Percentiles rank a stretch among this genome's conserved stretches.
These are phyloP conservation scores for Aphidius colemani DNA, from an alignment of 2,888 invertebrate species.

Conservation along the genomic window DNA sequence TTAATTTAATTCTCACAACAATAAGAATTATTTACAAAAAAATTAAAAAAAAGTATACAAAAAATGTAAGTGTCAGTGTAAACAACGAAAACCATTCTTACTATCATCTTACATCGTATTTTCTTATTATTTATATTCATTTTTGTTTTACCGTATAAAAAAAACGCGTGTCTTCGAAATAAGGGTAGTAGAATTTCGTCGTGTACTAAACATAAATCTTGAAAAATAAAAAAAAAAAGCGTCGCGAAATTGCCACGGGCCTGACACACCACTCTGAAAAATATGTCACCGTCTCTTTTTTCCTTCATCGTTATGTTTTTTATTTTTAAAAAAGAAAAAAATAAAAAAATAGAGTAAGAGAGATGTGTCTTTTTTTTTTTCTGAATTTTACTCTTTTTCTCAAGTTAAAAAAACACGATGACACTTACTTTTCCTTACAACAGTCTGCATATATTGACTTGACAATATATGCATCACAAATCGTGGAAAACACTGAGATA, in stretches of 20 bases:
- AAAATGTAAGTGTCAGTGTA: slow-evolving; percentile 14
- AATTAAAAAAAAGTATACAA: background rate
- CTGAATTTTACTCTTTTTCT: slow-evolving; percentile 2
- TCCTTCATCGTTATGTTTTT: background rate
- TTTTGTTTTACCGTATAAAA: too few relatives aligned
- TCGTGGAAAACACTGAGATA: too few relatives aligned
- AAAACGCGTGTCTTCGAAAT: slow-evolving; percentile 4
- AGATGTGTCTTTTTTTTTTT: too few relatives aligned
- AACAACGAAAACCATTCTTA: slow-evolving; percentile 11
- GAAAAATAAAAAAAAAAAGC: slow-evolving; percentile 45
- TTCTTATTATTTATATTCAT: background rate
- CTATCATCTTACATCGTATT: slow-evolving; percentile 8
- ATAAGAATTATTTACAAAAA: slow-evolving; percentile 18
- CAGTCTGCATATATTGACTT: too few relatives aligned
- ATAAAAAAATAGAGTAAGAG: too few relatives aligned
- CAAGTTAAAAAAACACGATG: too few relatives aligned
- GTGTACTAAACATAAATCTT: slow-evolving; percentile 48
- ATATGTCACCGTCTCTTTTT: slow-evolving; percentile 45
- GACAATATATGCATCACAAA: too few relatives aligned
- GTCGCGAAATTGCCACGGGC: slow-evolving; percentile 52
- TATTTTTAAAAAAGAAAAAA: background rate
- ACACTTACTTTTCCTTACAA: too few relatives aligned
- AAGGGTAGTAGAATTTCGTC: slow-evolving; percentile 25
- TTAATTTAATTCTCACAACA: background rate
- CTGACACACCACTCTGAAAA: slow-evolving; percentile 39